Evolutionary conservation across 2,113 vertebrate genomes (phyloP), one percentile per base, ranked within the genome.

Genomic region (Peromyscus maniculatus): DNA sequence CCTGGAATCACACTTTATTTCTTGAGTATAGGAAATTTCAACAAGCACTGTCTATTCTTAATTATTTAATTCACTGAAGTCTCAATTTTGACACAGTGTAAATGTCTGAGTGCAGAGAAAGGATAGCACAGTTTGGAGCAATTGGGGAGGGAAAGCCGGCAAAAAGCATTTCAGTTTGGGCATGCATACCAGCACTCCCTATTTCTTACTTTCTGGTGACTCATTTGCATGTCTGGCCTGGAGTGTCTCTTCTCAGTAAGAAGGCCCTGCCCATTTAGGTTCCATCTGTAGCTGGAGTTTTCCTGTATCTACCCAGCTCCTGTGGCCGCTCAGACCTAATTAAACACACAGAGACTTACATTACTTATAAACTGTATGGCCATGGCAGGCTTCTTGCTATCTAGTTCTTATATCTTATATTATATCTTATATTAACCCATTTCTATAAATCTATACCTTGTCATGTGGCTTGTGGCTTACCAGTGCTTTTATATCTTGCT

Each of bases 221-320:
- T 16, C 1, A 5, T 59, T 59, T 59, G 36, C 6, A 83, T 11
- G n/a, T 82, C 36, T 59, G 74, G n/a, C 3, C 55, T 64, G 33
- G 15, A 62, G 31, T 66, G 69, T 91, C 72, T 67, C 75, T n/a
- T 94, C 66, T 87, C 69, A 88, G 62, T 26, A 24, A 93, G 83
- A 95, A 52, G 9, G 13, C 43, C 6, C 24, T 90, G 46, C 57
- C 66, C 28, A 90, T 12, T 72, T 92, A 87, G 57, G 26, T 46
- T 33, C 52, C 52, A 52, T 52, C 52, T 52, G 52, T 52, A 11
- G 52, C 52, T 52, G 10, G 52, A 52, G 52, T 52, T 52, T 52
- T 52, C 52, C 52, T 52, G 52, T 52, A 52, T 52, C 52, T 8
- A 52, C 52, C 52, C 52, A 52, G 52, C 52, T 52, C 9, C 52